phyloP scores from a whole-genome alignment of 2,113 vertebrate genomes.

The Brevimyrus niger region DNA sequence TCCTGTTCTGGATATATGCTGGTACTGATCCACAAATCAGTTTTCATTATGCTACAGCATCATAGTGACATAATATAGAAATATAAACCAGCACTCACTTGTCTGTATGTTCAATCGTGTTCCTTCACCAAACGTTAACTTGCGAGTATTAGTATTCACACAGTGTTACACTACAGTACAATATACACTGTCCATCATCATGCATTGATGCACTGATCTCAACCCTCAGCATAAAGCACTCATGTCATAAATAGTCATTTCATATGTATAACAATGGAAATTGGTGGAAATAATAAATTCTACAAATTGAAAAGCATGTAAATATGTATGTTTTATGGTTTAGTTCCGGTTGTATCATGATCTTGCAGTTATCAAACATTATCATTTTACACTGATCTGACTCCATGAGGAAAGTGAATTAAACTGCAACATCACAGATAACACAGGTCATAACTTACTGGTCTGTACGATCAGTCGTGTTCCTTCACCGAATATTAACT shows the following conservation, averaged over 20 bases:
- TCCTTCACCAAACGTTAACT: conserved; percentile 43
- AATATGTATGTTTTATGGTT: neutral
- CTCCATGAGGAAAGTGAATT: neutral
- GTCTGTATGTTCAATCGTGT: conserved; percentile 35
- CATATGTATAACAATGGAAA: neutral
- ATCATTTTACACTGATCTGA: neutral
- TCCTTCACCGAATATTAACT: neutral
- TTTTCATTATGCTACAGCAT: neutral
- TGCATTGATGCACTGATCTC: neutral
- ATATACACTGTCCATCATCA: neutral
- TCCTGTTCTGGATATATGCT: neutral
- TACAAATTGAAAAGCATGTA: neutral
- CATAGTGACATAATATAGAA: neutral
- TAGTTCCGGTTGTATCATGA: neutral
- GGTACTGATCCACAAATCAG: neutral
- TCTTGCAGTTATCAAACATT: neutral
- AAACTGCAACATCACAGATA: neutral
- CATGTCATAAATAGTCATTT: neutral
- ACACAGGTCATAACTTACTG: neutral
- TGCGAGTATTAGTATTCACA: neutral
- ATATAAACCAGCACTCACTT: neutral
- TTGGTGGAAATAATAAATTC: neutral
- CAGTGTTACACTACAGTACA: conserved; percentile 4
- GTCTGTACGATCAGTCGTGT: neutral
- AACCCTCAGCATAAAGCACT: neutral